phyloP scores from a whole-genome alignment of 2,888 invertebrate genomes.

The Loripinus fragilis region DNA sequence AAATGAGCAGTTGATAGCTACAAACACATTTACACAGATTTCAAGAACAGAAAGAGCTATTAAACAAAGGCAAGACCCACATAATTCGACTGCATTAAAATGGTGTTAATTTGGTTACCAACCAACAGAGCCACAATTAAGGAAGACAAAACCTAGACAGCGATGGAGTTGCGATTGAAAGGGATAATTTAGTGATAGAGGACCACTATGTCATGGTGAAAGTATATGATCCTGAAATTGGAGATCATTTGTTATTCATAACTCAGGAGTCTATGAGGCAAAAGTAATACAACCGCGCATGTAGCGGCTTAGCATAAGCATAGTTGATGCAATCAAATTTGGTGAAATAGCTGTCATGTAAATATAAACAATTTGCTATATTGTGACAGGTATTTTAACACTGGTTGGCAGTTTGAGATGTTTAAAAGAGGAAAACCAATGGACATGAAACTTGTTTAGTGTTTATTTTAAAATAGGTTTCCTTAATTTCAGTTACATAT shows the following conservation, averaged over 20 bases:
- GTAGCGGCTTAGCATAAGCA: no score
- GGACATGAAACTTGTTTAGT: no score
- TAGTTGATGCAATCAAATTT: no score
- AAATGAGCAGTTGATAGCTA: neutral
- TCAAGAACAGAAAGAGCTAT: slow-evolving; percentile 12
- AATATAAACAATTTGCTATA: no score
- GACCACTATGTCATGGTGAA: slow-evolving; percentile 16
- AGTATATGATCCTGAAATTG: slow-evolving; percentile 2
- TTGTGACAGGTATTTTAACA: no score
- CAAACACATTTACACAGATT: slow-evolving; percentile 9
- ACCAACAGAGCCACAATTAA: slow-evolving; percentile 7
- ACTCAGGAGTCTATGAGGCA: slow-evolving; percentile 16
- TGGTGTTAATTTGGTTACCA: slow-evolving; percentile 10
- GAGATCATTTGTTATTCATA: slow-evolving; percentile 12
- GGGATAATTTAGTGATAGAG: slow-evolving; percentile 12
- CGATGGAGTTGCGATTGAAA: neutral
- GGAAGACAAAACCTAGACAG: neutral
- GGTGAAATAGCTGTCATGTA: no score
- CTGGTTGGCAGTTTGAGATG: no score
- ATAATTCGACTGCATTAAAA: neutral
- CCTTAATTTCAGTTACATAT: no score
- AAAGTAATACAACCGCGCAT: no score
- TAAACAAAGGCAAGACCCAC: slow-evolving; percentile 18
- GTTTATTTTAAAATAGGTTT: no score
- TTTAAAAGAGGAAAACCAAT: no score